Conservation (phyloP, 2,797 vertebrate species). For the Peromyscus nudipes region DNA sequence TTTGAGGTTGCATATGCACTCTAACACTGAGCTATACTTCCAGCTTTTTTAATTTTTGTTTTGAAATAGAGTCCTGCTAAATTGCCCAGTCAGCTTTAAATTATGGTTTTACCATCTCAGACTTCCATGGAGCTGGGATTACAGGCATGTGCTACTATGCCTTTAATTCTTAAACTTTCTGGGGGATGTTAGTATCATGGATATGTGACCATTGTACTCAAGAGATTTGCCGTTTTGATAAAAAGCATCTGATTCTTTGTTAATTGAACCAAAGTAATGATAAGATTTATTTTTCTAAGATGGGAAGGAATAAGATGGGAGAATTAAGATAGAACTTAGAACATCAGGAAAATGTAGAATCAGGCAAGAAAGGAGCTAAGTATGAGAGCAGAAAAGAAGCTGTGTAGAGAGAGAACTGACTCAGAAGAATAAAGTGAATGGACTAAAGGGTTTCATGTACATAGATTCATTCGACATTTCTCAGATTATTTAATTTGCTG, state of each 20-base stretch:
- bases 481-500: too few species aligned
- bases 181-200: background rate
- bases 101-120: background rate
- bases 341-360: too few species aligned
- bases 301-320: too few species aligned
- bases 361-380: too few species aligned
- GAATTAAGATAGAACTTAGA: too few species aligned
- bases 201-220: background rate
- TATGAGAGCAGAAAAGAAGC: too few species aligned
- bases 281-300: background rate
- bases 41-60: background rate
- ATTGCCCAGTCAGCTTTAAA: background rate
- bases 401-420: too few species aligned
- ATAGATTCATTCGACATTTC: too few species aligned
- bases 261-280: background rate
- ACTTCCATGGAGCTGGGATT: background rate
- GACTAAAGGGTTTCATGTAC: too few species aligned
- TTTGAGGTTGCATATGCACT: background rate
- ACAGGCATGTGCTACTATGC: background rate
- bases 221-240: background rate
- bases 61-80: background rate
- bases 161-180: conserved; percentile 6
- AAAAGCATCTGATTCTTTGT: background rate
- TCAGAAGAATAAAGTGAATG: too few species aligned
- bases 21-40: background rate